Evolutionary conservation across 1,140 invertebrate species (phyloP), one percentile per base, ranked within the genome.

Genomic region (Anadara kagoshimensis): DNA sequence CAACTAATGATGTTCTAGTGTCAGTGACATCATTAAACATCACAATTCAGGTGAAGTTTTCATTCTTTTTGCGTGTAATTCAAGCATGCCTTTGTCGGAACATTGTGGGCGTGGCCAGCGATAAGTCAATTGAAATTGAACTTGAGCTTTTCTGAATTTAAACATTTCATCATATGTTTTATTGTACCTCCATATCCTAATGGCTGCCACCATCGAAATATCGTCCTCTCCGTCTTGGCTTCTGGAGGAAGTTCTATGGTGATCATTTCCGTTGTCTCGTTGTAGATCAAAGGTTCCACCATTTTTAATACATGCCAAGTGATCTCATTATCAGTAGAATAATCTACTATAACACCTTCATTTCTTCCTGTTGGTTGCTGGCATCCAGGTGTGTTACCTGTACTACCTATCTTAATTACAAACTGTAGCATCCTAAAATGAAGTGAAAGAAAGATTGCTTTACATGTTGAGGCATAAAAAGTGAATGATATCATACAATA

Each of bases 131-230:
- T n/a, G n/a, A n/a, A n/a, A n/a, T n/a, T n/a, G n/a, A n/a, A n/a
- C n/a, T n/a, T n/a, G n/a, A n/a, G n/a, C n/a, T n/a, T n/a, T n/a
- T n/a, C n/a, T n/a, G n/a, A n/a, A n/a, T n/a, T n/a, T n/a, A n/a
- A n/a, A n/a, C n/a, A n/a, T n/a, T n/a, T n/a, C n/a, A n/a, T n/a
- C n/a, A n/a, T n/a, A n/a, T n/a, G n/a, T n/a, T n/a, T n/a, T n/a
- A n/a, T n/a, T n/a, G n/a, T 76, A 86, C 85, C 86, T 83, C 81
- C 88, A 78, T 79, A 82, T 45, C 81, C 80, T 43, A 87, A 75
- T 29, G 85, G 86, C 73, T 91, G 90, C 88, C 90, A 90, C 85
- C 87, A 91, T 54, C 89, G 82, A 64, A 91, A 89, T 29, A 83
- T 85, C 3, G 90, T 90, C 5, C 66, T 66, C 8, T 82, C 74